These are phyloP conservation scores for Bursaphelenchus mucronatus DNA, from an alignment of 1,140 invertebrate species.

Conservation along the genomic window DNA sequence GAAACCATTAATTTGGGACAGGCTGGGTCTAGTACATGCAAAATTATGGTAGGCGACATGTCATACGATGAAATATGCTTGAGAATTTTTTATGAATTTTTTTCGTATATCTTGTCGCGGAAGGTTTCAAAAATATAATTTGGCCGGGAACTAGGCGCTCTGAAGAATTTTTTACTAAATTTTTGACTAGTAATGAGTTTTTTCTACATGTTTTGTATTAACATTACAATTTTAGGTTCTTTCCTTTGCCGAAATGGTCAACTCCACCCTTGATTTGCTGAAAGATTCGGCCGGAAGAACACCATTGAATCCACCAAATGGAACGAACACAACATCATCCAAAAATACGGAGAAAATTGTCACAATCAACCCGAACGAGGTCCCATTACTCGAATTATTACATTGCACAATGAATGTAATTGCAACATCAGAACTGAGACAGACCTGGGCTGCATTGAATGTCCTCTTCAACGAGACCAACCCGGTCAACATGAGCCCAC, in stretches of 20 bases:
- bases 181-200: no score
- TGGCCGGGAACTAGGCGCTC: no score
- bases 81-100: no score
- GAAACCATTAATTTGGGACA: no score
- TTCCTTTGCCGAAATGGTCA: slow-evolving; percentile 16
- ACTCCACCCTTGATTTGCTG: slow-evolving; percentile 11
- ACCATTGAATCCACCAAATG: background rate
- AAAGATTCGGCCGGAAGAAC: slow-evolving; percentile 15
- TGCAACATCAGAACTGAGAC: slow-evolving; percentile 70
- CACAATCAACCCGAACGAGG: slow-evolving; percentile 67
- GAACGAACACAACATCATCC: no score
- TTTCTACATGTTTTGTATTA: no score
- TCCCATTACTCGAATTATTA: slow-evolving; percentile 69
- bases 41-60: no score
- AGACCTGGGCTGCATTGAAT: slow-evolving; percentile 75
- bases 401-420: slow-evolving; percentile 71
- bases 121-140: no score
- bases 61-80: no score
- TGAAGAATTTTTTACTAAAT: no score
- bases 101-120: no score
- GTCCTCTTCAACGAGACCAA: slow-evolving; percentile 74
- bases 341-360: slow-evolving; percentile 1
- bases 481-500: slow-evolving; percentile 68
- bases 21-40: no score
- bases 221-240: background rate